Conservation (phyloP, 2,797 vertebrate genomes). For the Chelidonichthys spinosus region DNA sequence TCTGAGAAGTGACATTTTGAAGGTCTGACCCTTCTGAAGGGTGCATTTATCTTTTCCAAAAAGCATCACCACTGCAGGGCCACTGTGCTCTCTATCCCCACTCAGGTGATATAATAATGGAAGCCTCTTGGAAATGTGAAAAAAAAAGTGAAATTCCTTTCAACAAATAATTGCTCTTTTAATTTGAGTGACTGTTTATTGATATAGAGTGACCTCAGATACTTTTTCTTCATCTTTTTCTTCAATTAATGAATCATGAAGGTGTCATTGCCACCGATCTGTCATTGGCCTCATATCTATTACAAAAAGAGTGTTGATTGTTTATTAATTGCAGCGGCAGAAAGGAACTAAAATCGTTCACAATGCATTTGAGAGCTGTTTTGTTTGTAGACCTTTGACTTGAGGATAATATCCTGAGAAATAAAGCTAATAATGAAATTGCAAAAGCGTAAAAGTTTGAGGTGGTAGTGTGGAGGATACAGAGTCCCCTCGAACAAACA, state of each 20-base stretch:
- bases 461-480: background rate
- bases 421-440: constrained; percentile 5
- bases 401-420: constrained; percentile 6
- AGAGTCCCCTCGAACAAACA: background rate
- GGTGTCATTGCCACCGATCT: too few species aligned
- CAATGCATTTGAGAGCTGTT: background rate
- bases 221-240: constrained; percentile 4
- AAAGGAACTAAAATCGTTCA: background rate
- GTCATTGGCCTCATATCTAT: too few species aligned
- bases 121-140: constrained; percentile 12
- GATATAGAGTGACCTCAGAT: background rate
- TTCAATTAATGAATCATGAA: too few species aligned
- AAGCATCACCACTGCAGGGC: constrained; percentile 19
- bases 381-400: constrained; percentile 1
- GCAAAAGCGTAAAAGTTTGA: background rate
- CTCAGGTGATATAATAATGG: constrained; percentile 29
- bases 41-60: constrained; percentile 60
- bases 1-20: constrained; percentile 71
- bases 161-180: constrained; percentile 12
- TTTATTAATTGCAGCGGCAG: background rate
- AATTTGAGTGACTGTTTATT: background rate
- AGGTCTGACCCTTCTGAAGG: constrained; percentile 66
- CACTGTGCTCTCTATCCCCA: constrained; percentile 20
- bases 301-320: background rate
- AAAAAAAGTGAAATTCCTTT: constrained; percentile 2